Conservation (phyloP, 2,113 vertebrate species). For the Sphaerodactylus townsendi region DNA sequence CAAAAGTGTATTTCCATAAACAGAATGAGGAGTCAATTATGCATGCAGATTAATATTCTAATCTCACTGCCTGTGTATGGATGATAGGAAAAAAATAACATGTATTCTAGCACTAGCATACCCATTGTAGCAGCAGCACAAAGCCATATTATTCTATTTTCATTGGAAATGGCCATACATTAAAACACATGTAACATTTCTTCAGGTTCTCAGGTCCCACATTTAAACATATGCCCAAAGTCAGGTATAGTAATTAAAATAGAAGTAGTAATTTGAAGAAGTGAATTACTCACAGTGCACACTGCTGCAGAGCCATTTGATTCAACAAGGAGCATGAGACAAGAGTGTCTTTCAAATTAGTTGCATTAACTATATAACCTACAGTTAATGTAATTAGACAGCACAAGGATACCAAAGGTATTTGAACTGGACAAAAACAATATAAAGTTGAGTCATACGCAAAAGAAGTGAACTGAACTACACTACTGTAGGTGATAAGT, state of each 20-base stretch:
- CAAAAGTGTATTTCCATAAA: slow-evolving; percentile 47
- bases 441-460: too few species aligned
- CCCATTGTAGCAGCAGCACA: slow-evolving; percentile 56
- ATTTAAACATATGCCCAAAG: slow-evolving; percentile 1
- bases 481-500: background rate
- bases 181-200: slow-evolving; percentile 44
- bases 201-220: slow-evolving; percentile 31
- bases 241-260: background rate
- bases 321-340: background rate
- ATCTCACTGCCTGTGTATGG: slow-evolving; percentile 87
- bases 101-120: slow-evolving; percentile 64
- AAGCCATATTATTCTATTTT: slow-evolving; percentile 68
- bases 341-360: too few species aligned
- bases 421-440: too few species aligned
- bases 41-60: slow-evolving; percentile 78
- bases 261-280: background rate
- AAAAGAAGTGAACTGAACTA: background rate
- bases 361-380: too few species aligned
- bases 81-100: slow-evolving; percentile 74
- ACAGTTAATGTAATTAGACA: too few species aligned
- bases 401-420: too few species aligned
- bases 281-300: background rate
- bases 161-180: slow-evolving; percentile 54
- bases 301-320: background rate
- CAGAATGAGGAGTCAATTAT: slow-evolving; percentile 53